Base-by-base conservation (phyloP, 2,888 invertebrate genomes). In the Callosobruchus maculatus region DNA sequence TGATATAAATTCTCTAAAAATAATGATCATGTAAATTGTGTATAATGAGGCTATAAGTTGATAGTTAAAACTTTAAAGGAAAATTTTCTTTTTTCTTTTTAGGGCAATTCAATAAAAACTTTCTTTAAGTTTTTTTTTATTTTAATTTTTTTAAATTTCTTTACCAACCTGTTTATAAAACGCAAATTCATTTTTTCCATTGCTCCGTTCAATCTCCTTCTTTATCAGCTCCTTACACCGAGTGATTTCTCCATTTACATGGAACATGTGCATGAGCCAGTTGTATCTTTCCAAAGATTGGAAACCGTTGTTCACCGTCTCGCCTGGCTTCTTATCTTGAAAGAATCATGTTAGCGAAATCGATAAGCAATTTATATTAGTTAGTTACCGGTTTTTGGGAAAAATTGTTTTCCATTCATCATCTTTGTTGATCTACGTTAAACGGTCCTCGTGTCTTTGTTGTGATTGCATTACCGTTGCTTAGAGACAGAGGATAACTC, bases 211-310 rank as follows among this genome's bases (percentile, higher is more conserved):
- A 71, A 94, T 86, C 84, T 93, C 92, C 73, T 90, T 89, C 77
- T 90, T 89, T 71, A 94, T 92, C n/a, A 93, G 87, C 22, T 88
- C 86, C 83, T 92, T 92, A 82, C 94, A 93, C 26, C 89, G 87
- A 22, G 88, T 89, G 81, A 89, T 92, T 81, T 94, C 93, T 76
- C 92, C 91, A 70, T 93, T 87, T 0, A 91, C 90, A 82, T 92
- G 93, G 82, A 93, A 91, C 71, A 91, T 87, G 84, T 94, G 93
- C 74, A 94, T 90, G 76, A 94, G 84, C 94, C 94, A 94, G 84
- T 94, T 94, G 70, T 88, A 85, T 75, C 86, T 87, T 79, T 90
- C 90, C 72, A 89, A 82, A 1, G 89, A 87, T 68, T 71, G 31
- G 71, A 77, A 77, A 66, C 76, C 72, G 13, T 75, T 49, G 49